Evolutionary conservation across 2,888 invertebrate species (phyloP).

Genomic region (Phengaris arion): DNA sequence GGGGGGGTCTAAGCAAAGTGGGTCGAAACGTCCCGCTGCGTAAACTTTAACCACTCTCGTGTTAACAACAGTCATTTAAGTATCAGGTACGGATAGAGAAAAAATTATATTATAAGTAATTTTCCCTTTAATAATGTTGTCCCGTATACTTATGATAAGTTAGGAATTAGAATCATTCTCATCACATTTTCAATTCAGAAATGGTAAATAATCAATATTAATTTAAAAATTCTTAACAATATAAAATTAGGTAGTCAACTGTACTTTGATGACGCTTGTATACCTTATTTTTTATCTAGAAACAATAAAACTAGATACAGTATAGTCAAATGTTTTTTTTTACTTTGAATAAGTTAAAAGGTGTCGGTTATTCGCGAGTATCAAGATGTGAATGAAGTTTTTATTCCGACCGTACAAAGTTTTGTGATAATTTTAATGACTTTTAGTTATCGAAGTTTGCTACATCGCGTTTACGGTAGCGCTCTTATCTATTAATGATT

Average conservation of each 20-base stretch:
- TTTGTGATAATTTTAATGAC: conserved; percentile 49
- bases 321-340: neutral
- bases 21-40: conserved; percentile 40
- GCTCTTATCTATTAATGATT: conserved; percentile 32
- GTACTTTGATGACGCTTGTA: too few relatives aligned
- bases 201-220: too few relatives aligned
- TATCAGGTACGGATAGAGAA: conserved; percentile 19
- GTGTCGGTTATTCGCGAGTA: neutral
- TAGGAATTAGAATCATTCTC: neutral
- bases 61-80: conserved; percentile 37
- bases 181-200: too few relatives aligned
- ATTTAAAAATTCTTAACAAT: too few relatives aligned
- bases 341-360: neutral
- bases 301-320: neutral
- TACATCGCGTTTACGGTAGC: conserved; percentile 30
- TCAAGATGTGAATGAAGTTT: conserved; percentile 25
- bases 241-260: too few relatives aligned
- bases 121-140: neutral
- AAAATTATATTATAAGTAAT: neutral
- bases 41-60: neutral
- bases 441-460: conserved; percentile 40
- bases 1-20: conserved; percentile 41
- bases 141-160: too few relatives aligned
- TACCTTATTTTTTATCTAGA: neutral
- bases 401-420: conserved; percentile 34